A percentile compares a stretch with the other conserved stretches of the same genome.
Evolutionary conservation across 2,888 invertebrate genomes (phyloP).

Genomic region (Brachypalpus laphriformis): DNA sequence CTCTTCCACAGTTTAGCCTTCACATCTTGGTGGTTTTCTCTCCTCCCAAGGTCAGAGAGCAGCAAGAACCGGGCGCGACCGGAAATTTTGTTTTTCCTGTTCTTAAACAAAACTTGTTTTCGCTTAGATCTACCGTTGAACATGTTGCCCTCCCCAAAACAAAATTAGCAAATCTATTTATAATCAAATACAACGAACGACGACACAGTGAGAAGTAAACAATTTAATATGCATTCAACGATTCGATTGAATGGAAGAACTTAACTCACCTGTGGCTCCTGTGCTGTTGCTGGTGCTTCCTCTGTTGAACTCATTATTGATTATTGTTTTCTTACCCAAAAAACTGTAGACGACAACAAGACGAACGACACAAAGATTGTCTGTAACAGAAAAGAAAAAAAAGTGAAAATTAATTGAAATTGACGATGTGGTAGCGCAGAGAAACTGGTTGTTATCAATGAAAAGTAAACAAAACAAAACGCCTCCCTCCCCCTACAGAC

Average conservation of each 20-base stretch:
- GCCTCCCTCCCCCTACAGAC: neutral
- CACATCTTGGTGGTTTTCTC: neutral
- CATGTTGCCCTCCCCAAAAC: slow-evolving; percentile 12
- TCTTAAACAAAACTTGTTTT: slow-evolving; percentile 12
- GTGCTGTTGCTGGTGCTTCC: slow-evolving; percentile 46
- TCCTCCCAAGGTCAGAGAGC: too few relatives aligned
- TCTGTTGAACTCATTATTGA: slow-evolving; percentile 61
- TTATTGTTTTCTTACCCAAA: slow-evolving; percentile 28
- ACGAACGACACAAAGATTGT: neutral
- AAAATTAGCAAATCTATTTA: slow-evolving; percentile 38
- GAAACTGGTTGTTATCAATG: slow-evolving; percentile 10
- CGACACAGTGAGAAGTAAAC: slow-evolving; percentile 38
- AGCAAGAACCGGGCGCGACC: too few relatives aligned
- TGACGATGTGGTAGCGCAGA: neutral
- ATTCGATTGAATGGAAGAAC: slow-evolving; percentile 7
- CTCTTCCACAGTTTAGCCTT: too few relatives aligned
- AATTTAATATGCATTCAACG: slow-evolving; percentile 24
- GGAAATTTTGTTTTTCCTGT: too few relatives aligned
- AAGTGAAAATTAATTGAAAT: slow-evolving; percentile 46
- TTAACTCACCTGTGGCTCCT: slow-evolving; percentile 66
- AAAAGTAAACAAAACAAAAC: slow-evolving; percentile 57
- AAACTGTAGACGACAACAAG: neutral
- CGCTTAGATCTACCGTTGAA: neutral
- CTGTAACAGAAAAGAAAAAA: slow-evolving; percentile 32
- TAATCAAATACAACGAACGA: neutral